Base-by-base conservation (phyloP, 2,888 invertebrate species). In the Calliphora vomitoria region DNA sequence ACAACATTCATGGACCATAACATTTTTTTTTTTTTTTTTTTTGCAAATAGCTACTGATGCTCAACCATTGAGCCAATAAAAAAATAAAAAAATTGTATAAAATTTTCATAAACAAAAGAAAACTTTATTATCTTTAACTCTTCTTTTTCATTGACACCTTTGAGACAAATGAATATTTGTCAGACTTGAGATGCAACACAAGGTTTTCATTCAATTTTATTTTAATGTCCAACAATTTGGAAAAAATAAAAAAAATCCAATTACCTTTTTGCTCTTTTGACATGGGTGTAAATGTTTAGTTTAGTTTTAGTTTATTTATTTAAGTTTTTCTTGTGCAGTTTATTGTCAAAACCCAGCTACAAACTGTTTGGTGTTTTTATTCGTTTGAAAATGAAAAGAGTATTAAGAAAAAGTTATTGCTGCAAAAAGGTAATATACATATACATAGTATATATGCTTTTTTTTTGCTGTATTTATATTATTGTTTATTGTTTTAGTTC, bases 51-150 rank as follows among this genome's bases (percentile, higher is more conserved):
- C 76, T 76, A 50, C 60, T 72, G 62, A 35, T 53, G 53, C 18
- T 41, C 62, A 64, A 18, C 31, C 76, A 53, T 44, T 53, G 53
- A 76, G 69, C 76, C 41, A 62, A 62, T 83, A 83, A 76, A 82
- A 55, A 25, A 44, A 44, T 2, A 25, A 2, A 25, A 25, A 25
- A 25, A 25, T 25, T 35, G 1, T 13, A n/a, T 6, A 35, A 75
- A 58, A 69, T 44, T 44, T 50, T 75, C 31, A 58, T 47, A 68
- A 82, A 74, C 11, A 41, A 55, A 47, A 55, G 25, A 72, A 58
- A 81, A 78, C 38, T 87, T 83, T 87, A 84, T 87, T 83, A 84
- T 71, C 68, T 78, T 79, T 78, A 84, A 84, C 87, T 84, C 83
- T 87, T 87, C 84, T 81, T 38, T 64, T 71, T 60, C 76, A 74